Conservation (phyloP, 2,113 vertebrate genomes). For the Sciurus niger region DNA sequence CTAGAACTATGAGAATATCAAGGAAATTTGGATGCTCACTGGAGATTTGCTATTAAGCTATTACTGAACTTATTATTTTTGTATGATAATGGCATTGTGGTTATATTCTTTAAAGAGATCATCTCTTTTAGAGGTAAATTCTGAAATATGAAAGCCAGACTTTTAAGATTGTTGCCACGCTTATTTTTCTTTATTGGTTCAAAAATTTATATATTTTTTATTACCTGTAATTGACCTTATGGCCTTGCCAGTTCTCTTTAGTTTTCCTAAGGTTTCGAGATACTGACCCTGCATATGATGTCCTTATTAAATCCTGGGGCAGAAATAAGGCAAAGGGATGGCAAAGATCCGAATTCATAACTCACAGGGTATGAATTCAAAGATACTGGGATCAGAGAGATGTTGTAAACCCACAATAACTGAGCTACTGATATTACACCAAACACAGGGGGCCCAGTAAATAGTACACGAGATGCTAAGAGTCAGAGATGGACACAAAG, state of each 20-base stretch:
- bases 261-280: neutral
- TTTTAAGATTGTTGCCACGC: neutral
- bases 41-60: neutral
- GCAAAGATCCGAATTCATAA: neutral
- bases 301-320: neutral
- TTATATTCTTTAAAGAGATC: neutral
- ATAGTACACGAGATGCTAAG: neutral
- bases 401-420: neutral
- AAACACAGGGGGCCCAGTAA: neutral
- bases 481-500: neutral
- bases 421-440: neutral
- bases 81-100: neutral
- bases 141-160: constrained; percentile 5
- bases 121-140: neutral
- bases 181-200: constrained; percentile 24
- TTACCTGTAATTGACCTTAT: neutral
- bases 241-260: neutral
- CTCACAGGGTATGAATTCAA: neutral
- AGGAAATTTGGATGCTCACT: neutral
- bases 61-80: neutral
- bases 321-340: neutral
- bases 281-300: neutral
- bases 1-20: neutral
- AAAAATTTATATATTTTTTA: neutral
- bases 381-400: neutral